Percentiles rank a stretch among this genome's conserved stretches.
Evolutionary conservation across 2,888 invertebrate species (phyloP).

Genomic region (Julus scanicus): DNA sequence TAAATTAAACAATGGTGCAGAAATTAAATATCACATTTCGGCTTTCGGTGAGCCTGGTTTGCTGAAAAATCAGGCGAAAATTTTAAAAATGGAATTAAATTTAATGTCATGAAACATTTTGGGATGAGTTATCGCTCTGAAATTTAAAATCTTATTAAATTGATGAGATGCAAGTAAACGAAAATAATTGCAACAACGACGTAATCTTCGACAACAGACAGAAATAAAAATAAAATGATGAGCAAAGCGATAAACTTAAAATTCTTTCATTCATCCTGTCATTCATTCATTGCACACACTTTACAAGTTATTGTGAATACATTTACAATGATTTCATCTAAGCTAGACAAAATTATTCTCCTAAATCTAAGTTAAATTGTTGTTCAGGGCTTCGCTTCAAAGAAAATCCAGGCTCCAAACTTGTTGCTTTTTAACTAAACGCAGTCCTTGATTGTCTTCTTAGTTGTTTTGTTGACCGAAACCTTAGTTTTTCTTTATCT

Average conservation of each 20-base stretch:
- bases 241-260: background rate
- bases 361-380: too few relatives aligned
- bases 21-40: too few relatives aligned
- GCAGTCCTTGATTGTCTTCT: background rate
- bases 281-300: background rate
- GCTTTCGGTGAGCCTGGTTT: background rate
- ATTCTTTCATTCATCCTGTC: conserved; percentile 8
- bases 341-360: background rate
- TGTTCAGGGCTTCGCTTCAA: background rate
- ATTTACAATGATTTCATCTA: background rate
- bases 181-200: background rate
- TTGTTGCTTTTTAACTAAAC: background rate
- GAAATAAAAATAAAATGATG: background rate
- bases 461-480: background rate
- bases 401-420: background rate
- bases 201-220: background rate
- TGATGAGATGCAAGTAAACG: background rate
- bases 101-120: background rate
- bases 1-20: background rate
- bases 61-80: background rate
- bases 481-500: background rate
- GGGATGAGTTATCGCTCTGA: background rate
- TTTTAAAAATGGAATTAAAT: background rate
- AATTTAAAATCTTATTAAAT: background rate
- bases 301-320: conserved; percentile 1